Base-by-base conservation (phyloP, 1,140 invertebrate species). In the Trichonephila clavata region DNA sequence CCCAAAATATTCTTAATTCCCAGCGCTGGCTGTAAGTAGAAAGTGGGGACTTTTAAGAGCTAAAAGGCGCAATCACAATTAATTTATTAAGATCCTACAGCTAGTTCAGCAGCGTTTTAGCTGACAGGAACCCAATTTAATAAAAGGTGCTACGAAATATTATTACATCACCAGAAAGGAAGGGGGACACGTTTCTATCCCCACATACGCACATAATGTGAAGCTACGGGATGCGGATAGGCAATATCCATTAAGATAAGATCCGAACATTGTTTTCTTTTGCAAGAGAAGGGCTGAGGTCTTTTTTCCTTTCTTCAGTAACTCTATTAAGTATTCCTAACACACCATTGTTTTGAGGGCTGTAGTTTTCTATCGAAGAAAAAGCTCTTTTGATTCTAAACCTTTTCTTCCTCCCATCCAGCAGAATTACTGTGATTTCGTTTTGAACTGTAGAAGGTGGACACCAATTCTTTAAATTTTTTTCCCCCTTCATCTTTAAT, bases 171-270 rank as follows among this genome's bases (percentile, higher is more conserved):
- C 50, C 16, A 39, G 32, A 39, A 68, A 68, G 32, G 20, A 13
- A 50, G 50, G 50, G 50, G 50, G 50, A 13, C 61, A 63, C 61
- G 21, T 63, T 21, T 32, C 4, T 16, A 24, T 6, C 71, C 32
- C 32, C 27, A 18, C 18, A 18, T 39, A 18, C 27, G 71, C 27
- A 77, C 27, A 24, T 39, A 77, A 77, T 27, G 32, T 77, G 27
- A 77, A 77, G 16, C 18, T 77, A 77, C 60, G 84, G 27, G 27
- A 86, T 86, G 71, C 39, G 71, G 84, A 86, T 86, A 86, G 60
- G 86, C 61, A 89, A 71, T 71, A 89, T 89, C 86, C 86, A 89
- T 89, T 89, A 89, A 61, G 61, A 61, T 24, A 89, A 71, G 60
- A 86, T 63, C 84, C 60, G 60, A 63, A 61, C 86, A 89, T 83